These are phyloP conservation scores for Hyalella azteca DNA, from an alignment of 2,888 invertebrate species.

Conservation along the genomic window DNA sequence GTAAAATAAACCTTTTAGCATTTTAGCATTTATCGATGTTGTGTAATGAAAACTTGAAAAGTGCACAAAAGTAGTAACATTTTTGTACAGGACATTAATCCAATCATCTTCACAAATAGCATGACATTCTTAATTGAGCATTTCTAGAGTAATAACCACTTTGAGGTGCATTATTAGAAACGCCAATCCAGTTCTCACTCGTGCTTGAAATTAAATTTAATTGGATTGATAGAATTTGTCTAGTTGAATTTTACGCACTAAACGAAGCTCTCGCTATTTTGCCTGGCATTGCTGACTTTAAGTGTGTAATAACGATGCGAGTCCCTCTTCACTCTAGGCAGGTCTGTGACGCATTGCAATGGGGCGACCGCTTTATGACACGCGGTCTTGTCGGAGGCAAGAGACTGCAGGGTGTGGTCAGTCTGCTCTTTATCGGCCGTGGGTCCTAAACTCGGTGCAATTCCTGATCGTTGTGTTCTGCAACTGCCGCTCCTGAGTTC, in stretches of 20 bases:
- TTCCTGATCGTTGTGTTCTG: neutral
- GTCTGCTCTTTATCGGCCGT: neutral
- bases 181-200: no score
- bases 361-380: neutral
- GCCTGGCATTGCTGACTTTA: conserved; percentile 17
- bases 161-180: no score
- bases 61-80: no score
- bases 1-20: no score
- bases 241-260: neutral
- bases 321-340: neutral
- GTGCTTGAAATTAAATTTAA: no score
- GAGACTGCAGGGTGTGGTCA: conserved; percentile 8
- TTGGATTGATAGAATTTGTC: no score
- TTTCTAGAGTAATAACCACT: no score
- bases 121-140: no score
- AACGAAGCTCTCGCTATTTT: conserved; percentile 32
- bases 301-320: conserved; percentile 25
- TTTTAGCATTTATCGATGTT: no score
- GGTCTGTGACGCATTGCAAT: neutral
- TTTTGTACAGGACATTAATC: no score
- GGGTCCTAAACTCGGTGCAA: neutral
- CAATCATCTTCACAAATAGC: no score
- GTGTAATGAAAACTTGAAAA: no score
- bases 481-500: neutral
- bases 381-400: neutral